Base-by-base conservation (phyloP, 2,113 vertebrate genomes). In the Spilogale gracilis region DNA sequence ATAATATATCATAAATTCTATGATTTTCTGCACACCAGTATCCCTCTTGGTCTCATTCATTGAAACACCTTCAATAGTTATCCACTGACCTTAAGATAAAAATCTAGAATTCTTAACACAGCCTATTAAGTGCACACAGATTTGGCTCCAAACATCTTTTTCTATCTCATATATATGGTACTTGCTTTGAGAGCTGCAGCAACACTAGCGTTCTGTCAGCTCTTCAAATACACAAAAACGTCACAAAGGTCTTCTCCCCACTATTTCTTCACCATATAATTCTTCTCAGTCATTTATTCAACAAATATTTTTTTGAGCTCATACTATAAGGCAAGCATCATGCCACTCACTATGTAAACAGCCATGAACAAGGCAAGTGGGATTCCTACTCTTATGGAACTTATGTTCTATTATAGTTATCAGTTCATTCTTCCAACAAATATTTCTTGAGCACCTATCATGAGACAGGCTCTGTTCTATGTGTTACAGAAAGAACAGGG, bases 301-400 rank as follows among this genome's bases (percentile, higher is more conserved):
- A 48, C 27, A 91, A 84, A 48, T 56, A 80, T 61, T 81, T 96
- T 95, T 81, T 43, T 30, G 9, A 95, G 54, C 23, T 94, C 52
- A 61, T 83, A 58, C 48, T 84, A n/a, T 38, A 43, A 85, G 32
- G 32, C 21, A 92, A 65, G 58, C 25, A 69, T 63, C 95, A 78
- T 73, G 45, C 38, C 60, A 88, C 21, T 95, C 69, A 65, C 43
- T 92, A 50, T 56, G 50, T 83, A 79, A 89, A 91, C 2, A 50
- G 21, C 18, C 48, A 97, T 63, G 5, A 82, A 52, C 5, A 52
- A 92, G 32, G 13, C n/a, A 89, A 58, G 38, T 85, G 20, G 45
- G 65, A 86, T 73, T 32, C 32, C 9, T 85, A 27, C 30, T 63
- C 50, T 92, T 17, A 76, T 48, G 14, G 27, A n/a, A 74, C 32